Evolutionary conservation across 2,888 invertebrate genomes (phyloP).

Genomic region (Acleris cristana): DNA sequence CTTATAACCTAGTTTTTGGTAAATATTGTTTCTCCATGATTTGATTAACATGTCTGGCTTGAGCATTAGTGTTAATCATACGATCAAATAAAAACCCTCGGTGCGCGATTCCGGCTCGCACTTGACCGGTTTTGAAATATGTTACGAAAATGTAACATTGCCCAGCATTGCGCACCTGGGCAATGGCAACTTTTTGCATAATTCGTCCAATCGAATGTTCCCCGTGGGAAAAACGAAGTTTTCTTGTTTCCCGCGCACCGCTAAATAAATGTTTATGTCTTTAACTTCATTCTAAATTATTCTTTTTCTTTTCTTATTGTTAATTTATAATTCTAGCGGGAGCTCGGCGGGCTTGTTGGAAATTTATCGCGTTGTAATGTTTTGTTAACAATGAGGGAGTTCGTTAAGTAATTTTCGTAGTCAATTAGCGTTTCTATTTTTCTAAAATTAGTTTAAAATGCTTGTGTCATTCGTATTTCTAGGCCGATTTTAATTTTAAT

Average conservation of each 20-base stretch:
- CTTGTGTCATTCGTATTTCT: too few species aligned
- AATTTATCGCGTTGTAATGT: conserved; percentile 32
- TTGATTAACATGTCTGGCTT: too few species aligned
- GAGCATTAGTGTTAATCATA: too few species aligned
- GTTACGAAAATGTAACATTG: neutral
- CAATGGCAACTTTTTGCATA: conserved; percentile 34
- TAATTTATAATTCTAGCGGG: conserved; percentile 27
- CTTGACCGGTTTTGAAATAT: neutral
- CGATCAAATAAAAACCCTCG: too few species aligned
- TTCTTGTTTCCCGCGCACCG: conserved; percentile 32
- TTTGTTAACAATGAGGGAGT: conserved; percentile 27
- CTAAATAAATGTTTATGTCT: conserved; percentile 34
- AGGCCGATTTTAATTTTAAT: too few species aligned
- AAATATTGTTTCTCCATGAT: too few species aligned
- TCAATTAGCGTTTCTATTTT: conserved; percentile 25
- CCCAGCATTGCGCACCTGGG: conserved; percentile 19
- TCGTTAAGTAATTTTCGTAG: conserved; percentile 27
- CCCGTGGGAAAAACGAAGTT: conserved; percentile 33
- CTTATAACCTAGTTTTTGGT: too few species aligned
- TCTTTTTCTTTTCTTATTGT: conserved; percentile 28
- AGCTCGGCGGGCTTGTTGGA: conserved; percentile 9
- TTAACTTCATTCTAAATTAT: conserved; percentile 30
- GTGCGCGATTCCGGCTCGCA: too few species aligned
- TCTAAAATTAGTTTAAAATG: too few species aligned
- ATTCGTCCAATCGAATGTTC: conserved; percentile 36